A percentile compares a stretch with the other conserved stretches of the same genome.
phyloP scores from a whole-genome alignment of 2,888 invertebrate genomes.

The Zootermopsis nevadensis region DNA sequence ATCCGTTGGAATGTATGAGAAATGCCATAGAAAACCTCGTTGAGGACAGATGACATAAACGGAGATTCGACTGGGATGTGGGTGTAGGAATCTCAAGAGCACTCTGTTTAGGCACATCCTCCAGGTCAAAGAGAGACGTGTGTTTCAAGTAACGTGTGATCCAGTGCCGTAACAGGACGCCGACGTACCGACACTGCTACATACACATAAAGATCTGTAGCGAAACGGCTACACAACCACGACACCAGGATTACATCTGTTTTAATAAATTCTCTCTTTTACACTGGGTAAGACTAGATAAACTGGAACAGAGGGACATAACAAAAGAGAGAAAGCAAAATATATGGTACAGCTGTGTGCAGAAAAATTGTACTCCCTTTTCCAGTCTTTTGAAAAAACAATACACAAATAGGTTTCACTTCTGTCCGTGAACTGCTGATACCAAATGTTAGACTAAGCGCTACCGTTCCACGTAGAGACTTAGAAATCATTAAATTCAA shows the following conservation, averaged over 20 bases:
- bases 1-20: too few relatives aligned
- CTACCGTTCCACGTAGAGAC: background rate
- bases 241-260: slow-evolving; percentile 37
- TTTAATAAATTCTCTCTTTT: slow-evolving; percentile 39
- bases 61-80: too few relatives aligned
- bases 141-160: too few relatives aligned
- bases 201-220: background rate
- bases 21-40: too few relatives aligned
- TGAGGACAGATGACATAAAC: too few relatives aligned
- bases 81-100: too few relatives aligned
- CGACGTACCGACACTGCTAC: background rate
- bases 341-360: background rate
- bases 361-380: background rate
- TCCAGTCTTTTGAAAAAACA: background rate
- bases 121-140: too few relatives aligned
- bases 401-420: background rate
- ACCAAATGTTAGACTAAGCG: background rate
- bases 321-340: background rate
- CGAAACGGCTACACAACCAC: background rate
- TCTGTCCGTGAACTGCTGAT: background rate
- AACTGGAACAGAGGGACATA: background rate
- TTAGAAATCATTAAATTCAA: too few relatives aligned
- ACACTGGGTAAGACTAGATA: slow-evolving; percentile 1
- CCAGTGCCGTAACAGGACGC: background rate
- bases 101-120: too few relatives aligned